Conservation (phyloP, 2,113 vertebrate genomes). For the Eptesicus fuscus region DNA sequence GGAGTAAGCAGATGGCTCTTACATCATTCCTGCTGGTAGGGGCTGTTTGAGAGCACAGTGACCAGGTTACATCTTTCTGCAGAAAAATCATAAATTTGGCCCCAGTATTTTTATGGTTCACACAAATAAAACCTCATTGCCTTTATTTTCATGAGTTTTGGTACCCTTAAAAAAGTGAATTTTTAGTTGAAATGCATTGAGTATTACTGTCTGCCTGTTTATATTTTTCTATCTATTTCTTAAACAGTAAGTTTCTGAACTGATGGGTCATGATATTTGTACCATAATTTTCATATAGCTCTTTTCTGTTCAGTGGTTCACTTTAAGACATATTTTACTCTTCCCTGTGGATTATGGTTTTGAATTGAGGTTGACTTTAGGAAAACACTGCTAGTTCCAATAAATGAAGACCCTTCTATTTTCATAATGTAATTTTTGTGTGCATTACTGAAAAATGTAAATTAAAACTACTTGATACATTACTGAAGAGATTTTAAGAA, state of each 20-base stretch:
- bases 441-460: neutral
- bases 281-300: neutral
- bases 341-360: neutral
- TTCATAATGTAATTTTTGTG: slow-evolving; percentile 35
- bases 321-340: slow-evolving; percentile 36
- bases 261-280: neutral
- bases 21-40: neutral
- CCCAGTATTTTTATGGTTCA: neutral
- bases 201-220: slow-evolving; percentile 1
- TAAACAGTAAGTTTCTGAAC: slow-evolving; percentile 32
- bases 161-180: slow-evolving; percentile 21
- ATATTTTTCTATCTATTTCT: slow-evolving; percentile 29
- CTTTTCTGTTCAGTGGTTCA: neutral
- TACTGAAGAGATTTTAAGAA: slow-evolving; percentile 34
- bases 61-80: neutral
- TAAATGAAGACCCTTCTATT: slow-evolving; percentile 16
- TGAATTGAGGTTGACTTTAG: slow-evolving; percentile 32
- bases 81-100: slow-evolving; percentile 27
- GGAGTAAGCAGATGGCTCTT: slow-evolving; percentile 62
- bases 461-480: slow-evolving; percentile 20
- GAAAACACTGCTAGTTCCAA: slow-evolving; percentile 13
- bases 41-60: neutral
- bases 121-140: neutral
- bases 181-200: slow-evolving; percentile 16
- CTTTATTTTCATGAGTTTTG: slow-evolving; percentile 33